Percentiles rank a stretch among this genome's conserved stretches.
Evolutionary conservation across 2,888 invertebrate species (phyloP).

Genomic region (Crocallis elinguaria): DNA sequence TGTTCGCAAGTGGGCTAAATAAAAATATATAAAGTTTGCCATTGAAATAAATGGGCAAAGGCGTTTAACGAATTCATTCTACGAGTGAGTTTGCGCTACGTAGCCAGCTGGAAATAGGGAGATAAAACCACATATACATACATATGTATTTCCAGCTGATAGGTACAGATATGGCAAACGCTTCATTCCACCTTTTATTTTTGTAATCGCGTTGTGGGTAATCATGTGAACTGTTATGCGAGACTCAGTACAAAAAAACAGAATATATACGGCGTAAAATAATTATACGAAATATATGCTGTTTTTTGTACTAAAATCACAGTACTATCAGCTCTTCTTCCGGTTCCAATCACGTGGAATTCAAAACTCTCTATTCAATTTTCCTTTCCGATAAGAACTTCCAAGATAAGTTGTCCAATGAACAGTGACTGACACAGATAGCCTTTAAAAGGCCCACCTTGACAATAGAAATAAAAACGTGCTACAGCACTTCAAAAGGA

Average conservation of each 20-base stretch:
- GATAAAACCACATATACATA: slow-evolving; percentile 58
- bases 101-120: slow-evolving; percentile 65
- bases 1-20: slow-evolving; percentile 30
- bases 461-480: too few species aligned
- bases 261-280: background rate
- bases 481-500: background rate
- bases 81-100: slow-evolving; percentile 55
- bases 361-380: too few species aligned
- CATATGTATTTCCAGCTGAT: slow-evolving; percentile 5
- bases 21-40: slow-evolving; percentile 41
- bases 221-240: background rate
- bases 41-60: slow-evolving; percentile 59
- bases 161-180: background rate
- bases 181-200: slow-evolving; percentile 12
- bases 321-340: too few species aligned
- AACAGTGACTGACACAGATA: too few species aligned
- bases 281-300: too few species aligned
- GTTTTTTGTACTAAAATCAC: too few species aligned
- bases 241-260: background rate
- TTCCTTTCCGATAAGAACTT: too few species aligned
- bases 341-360: too few species aligned
- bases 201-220: background rate
- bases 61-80: slow-evolving; percentile 64
- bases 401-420: too few species aligned
- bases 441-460: too few species aligned